Evolutionary conservation across 1,140 invertebrate genomes (phyloP).

Genomic region (Dendroctonus ponderosae): DNA sequence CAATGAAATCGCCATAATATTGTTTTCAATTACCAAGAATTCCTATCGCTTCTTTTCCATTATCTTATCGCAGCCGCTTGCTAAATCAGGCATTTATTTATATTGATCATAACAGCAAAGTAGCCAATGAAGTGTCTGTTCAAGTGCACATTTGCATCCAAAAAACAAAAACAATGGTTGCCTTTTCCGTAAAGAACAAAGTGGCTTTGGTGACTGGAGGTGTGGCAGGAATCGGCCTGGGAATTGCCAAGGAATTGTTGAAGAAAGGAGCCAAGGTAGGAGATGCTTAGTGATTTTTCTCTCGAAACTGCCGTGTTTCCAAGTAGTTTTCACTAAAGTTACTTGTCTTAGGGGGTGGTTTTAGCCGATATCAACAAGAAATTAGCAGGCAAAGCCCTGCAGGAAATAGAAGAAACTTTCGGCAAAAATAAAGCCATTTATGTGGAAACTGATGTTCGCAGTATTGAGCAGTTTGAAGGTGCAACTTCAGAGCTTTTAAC

Average conservation of each 20-base stretch:
- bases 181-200: slow-evolving; percentile 57
- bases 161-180: not conserved
- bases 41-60: too few relatives aligned
- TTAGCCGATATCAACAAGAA: slow-evolving; percentile 32
- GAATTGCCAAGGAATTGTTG: slow-evolving; percentile 65
- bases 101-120: not conserved
- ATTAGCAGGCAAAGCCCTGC: slow-evolving; percentile 18
- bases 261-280: slow-evolving; percentile 71
- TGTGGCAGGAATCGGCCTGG: slow-evolving; percentile 68
- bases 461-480: slow-evolving; percentile 69
- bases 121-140: not conserved
- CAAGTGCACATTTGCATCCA: not conserved
- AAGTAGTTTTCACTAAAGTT: too few relatives aligned
- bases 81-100: too few relatives aligned
- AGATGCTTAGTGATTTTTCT: slow-evolving; percentile 35
- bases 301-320: too few relatives aligned
- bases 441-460: slow-evolving; percentile 65
- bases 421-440: slow-evolving; percentile 62
- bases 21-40: too few relatives aligned
- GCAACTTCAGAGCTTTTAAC: too few relatives aligned
- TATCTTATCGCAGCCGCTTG: too few relatives aligned
- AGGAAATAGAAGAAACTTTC: slow-evolving; percentile 28
- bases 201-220: slow-evolving; percentile 74
- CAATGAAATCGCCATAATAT: too few relatives aligned
- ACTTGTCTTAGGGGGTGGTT: slow-evolving; percentile 31